phyloP scores from a whole-genome alignment of 2,113 vertebrate species.

The Glaucomys volans region DNA sequence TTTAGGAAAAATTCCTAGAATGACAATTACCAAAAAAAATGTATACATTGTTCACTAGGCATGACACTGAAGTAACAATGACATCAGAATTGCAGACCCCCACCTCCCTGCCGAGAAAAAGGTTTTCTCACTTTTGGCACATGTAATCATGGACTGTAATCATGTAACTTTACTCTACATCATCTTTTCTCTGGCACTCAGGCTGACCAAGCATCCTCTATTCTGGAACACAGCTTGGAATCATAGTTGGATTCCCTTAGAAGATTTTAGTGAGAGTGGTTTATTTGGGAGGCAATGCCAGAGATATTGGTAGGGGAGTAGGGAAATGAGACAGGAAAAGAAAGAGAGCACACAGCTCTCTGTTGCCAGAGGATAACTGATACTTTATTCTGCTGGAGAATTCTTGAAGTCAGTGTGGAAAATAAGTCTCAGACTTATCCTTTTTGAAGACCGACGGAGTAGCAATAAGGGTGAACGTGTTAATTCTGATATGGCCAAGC shows the following conservation, averaged over 20 bases:
- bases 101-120: no score
- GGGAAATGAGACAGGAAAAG: neutral
- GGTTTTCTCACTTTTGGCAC: neutral
- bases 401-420: neutral
- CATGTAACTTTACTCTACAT: neutral
- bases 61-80: neutral
- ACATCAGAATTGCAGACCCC: neutral
- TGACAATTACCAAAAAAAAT: slow-evolving; percentile 22
- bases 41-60: neutral
- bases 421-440: neutral
- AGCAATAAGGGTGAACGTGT: neutral
- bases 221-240: neutral
- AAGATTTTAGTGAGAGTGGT: neutral
- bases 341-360: neutral
- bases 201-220: neutral
- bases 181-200: neutral
- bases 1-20: slow-evolving; percentile 44
- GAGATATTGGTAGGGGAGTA: neutral
- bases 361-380: neutral
- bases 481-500: neutral
- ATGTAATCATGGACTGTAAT: neutral
- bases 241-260: neutral
- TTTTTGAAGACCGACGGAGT: neutral
- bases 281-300: neutral
- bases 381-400: neutral